A percentile compares a stretch with the other conserved stretches of the same genome.
These are phyloP conservation scores for Brachionus calyciflorus DNA, from an alignment of 1,140 invertebrate species.

Conservation along the genomic window DNA sequence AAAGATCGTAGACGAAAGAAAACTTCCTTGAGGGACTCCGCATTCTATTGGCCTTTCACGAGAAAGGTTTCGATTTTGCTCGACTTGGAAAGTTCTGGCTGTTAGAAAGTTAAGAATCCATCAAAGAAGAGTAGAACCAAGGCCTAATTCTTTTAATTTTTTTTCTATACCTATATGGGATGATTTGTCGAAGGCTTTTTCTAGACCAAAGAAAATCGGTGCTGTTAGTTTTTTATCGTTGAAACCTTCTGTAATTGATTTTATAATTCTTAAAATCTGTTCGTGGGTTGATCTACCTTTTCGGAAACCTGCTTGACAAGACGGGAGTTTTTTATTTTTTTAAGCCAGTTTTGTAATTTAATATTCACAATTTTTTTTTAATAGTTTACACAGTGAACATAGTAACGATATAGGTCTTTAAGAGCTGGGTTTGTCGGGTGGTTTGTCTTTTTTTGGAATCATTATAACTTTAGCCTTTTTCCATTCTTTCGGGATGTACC, in stretches of 20 bases:
- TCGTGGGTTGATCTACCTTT: constrained; percentile 53
- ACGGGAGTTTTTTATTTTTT: not conserved
- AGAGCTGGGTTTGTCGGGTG: not conserved
- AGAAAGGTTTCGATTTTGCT: too few species aligned
- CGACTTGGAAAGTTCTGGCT: not conserved
- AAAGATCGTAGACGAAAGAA: too few species aligned
- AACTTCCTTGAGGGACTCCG: too few species aligned
- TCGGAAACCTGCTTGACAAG: constrained; percentile 52
- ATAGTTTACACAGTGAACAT: constrained; percentile 36
- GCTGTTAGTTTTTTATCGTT: constrained; percentile 52
- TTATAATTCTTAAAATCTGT: constrained; percentile 54
- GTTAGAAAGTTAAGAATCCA: not conserved
- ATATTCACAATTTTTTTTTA: constrained; percentile 47
- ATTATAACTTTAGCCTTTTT: constrained; percentile 39
- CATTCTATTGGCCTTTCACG: too few species aligned
- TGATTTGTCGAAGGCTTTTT: constrained; percentile 59
- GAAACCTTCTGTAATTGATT: constrained; percentile 52
- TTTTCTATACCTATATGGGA: constrained; percentile 55
- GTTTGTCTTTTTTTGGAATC: too few species aligned
- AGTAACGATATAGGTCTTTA: constrained; percentile 49
- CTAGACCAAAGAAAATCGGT: constrained; percentile 55
- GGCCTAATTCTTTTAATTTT: constrained; percentile 50
- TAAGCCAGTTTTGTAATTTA: constrained; percentile 2
- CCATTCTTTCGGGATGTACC: constrained; percentile 46
- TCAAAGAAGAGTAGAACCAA: not conserved